These are phyloP conservation scores for Sinohyriopsis cumingii DNA, from an alignment of 2,888 invertebrate species.

Conservation along the genomic window DNA sequence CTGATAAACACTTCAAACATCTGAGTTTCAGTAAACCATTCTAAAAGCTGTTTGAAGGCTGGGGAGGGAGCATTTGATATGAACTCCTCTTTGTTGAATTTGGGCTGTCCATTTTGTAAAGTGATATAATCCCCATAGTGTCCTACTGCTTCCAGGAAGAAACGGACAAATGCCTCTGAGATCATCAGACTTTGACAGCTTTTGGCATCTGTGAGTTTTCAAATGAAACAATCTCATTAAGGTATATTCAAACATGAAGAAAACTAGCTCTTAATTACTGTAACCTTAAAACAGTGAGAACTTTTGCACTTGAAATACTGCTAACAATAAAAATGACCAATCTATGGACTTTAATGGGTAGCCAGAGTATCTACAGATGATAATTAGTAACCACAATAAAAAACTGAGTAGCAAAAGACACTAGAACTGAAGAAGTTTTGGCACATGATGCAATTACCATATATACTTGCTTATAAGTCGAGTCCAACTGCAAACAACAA, in stretches of 20 bases:
- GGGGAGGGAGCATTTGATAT: conserved; percentile 75
- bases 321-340: not conserved
- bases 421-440: too few species aligned
- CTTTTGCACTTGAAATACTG: not conserved
- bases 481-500: too few species aligned
- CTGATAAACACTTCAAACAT: conserved; percentile 83
- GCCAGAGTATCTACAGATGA: too few species aligned
- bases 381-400: too few species aligned
- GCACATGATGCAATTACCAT: too few species aligned
- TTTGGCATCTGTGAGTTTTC: conserved; percentile 46
- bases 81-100: conserved; percentile 82
- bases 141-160: conserved; percentile 84
- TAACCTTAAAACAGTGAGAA: not conserved
- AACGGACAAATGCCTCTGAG: conserved; percentile 84
- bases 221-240: too few species aligned
- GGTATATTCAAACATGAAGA: not conserved
- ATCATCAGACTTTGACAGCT: conserved; percentile 76
- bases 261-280: not conserved
- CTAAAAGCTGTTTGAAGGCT: conserved; percentile 80
- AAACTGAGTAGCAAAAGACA: too few species aligned
- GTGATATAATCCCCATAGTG: conserved; percentile 79
- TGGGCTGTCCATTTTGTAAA: conserved; percentile 48
- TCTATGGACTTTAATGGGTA: too few species aligned
- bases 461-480: too few species aligned
- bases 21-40: conserved; percentile 90